These are phyloP conservation scores for Lepilemur ruficaudatus DNA, from an alignment of 2,797 vertebrate genomes.

Conservation along the genomic window DNA sequence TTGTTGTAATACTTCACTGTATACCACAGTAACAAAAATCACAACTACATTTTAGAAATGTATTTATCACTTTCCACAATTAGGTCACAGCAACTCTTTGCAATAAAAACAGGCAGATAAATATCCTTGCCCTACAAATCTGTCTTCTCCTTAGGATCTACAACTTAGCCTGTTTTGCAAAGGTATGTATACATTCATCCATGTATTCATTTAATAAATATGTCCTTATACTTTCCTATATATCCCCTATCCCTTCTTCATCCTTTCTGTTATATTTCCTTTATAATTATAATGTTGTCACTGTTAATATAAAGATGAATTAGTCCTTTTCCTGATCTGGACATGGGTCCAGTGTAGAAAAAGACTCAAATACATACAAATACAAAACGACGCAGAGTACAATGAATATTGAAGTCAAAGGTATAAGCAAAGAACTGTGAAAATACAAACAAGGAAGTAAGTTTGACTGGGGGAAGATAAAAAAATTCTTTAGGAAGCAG, in stretches of 20 bases:
- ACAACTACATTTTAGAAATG: background rate
- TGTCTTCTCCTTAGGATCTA: background rate
- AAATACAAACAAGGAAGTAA: background rate
- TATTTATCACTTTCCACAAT: constrained; percentile 15
- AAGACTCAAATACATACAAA: background rate
- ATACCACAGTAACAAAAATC: constrained; percentile 16
- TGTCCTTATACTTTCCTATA: background rate
- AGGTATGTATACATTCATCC: background rate
- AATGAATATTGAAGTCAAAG: background rate
- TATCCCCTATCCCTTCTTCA: background rate
- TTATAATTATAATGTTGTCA: background rate
- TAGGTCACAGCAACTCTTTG: background rate
- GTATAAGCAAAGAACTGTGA: background rate
- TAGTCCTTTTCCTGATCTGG: background rate
- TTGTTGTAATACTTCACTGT: constrained; percentile 28
- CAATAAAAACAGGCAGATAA: background rate
- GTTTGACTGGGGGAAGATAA: background rate
- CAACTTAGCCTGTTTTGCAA: background rate
- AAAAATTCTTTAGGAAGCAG: background rate
- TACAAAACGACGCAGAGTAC: background rate
- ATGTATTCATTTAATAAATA: constrained; percentile 2
- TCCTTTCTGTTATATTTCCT: background rate
- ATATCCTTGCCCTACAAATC: background rate
- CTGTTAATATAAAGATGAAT: background rate
- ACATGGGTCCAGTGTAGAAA: background rate